Percentiles rank a stretch among this genome's conserved stretches.
Evolutionary conservation across 2,888 invertebrate genomes (phyloP).

Genomic region (Laspeyria flexula): DNA sequence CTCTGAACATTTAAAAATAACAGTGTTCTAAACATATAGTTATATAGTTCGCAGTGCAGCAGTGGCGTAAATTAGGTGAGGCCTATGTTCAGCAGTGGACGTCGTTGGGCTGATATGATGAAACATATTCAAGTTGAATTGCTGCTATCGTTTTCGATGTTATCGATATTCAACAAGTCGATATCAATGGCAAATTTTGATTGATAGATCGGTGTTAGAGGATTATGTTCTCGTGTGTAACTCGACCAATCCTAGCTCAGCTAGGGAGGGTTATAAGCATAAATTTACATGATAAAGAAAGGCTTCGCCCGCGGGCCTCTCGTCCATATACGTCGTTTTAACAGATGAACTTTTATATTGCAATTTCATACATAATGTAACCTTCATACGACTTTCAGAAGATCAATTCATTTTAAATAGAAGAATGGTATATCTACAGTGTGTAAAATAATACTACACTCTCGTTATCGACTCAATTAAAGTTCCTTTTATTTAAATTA

Average conservation of each 20-base stretch:
- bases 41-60: too few relatives aligned
- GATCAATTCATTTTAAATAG: neutral
- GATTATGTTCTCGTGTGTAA: neutral
- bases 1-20: too few relatives aligned
- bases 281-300: conserved; percentile 6
- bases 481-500: too few relatives aligned
- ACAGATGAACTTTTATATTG: neutral
- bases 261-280: neutral
- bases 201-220: neutral
- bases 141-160: neutral
- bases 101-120: too few relatives aligned
- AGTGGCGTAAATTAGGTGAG: too few relatives aligned
- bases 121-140: neutral
- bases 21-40: too few relatives aligned
- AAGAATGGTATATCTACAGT: too few relatives aligned
- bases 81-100: too few relatives aligned
- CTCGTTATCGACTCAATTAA: too few relatives aligned
- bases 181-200: neutral
- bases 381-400: neutral
- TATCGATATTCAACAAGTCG: neutral
- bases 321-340: neutral
- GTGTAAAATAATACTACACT: too few relatives aligned
- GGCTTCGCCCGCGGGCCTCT: neutral
- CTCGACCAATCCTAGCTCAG: neutral
- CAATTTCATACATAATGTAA: neutral